Percentiles rank a stretch among this genome's conserved stretches.
These are phyloP conservation scores for Athene cunicularia DNA, from an alignment of 2,113 vertebrate species.

Conservation along the genomic window DNA sequence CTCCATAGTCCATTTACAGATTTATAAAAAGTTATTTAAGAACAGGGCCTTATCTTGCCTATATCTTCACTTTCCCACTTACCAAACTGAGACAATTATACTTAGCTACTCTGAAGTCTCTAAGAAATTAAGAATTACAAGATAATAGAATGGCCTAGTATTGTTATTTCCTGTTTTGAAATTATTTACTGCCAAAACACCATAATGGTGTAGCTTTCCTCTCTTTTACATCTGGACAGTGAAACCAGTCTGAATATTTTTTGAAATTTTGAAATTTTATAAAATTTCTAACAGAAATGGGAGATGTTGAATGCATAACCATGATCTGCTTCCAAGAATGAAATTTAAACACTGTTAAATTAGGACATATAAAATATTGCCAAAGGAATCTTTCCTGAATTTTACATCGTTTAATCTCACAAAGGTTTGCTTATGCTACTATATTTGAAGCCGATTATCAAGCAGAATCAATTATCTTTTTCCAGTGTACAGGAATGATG, in stretches of 20 bases:
- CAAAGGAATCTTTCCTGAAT: background rate
- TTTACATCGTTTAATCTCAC: background rate
- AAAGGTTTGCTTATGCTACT: background rate
- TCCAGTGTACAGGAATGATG: background rate
- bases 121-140: background rate
- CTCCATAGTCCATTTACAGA: background rate
- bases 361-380: background rate
- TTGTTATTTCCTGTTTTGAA: background rate
- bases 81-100: background rate
- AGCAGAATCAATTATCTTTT: background rate
- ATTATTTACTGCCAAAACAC: background rate
- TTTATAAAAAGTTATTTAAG: background rate
- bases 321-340: background rate
- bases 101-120: background rate
- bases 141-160: background rate
- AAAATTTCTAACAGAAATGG: background rate
- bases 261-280: background rate
- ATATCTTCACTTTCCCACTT: background rate
- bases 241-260: background rate
- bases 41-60: background rate
- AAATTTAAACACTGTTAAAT: background rate
- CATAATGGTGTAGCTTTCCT: background rate
- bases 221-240: background rate
- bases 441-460: background rate
- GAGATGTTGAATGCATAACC: background rate